A percentile compares a stretch with the other conserved stretches of the same genome.
Evolutionary conservation across 2,888 invertebrate genomes (phyloP).

Genomic region (Venusia cambrica): DNA sequence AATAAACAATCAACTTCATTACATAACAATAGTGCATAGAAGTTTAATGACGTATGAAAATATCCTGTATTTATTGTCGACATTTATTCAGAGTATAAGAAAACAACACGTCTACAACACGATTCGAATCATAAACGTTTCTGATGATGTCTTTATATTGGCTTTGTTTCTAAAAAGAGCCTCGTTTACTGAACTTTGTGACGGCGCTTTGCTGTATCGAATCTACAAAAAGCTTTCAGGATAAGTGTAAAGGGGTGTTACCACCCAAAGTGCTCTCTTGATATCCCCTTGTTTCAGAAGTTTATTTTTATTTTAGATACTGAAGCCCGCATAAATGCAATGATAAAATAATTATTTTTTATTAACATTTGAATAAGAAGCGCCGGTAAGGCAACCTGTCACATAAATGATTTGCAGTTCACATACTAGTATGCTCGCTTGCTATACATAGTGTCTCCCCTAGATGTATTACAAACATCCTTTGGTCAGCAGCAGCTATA

Average conservation of each 20-base stretch:
- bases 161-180: conserved; percentile 27
- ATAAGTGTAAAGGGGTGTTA: conserved; percentile 20
- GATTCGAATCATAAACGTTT: conserved; percentile 1
- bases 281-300: too few species aligned
- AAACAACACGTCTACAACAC: conserved; percentile 2
- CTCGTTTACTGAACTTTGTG: conserved; percentile 29
- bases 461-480: too few species aligned
- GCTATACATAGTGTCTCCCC: too few species aligned
- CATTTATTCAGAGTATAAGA: conserved; percentile 2
- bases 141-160: conserved; percentile 20
- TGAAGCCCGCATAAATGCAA: conserved; percentile 5
- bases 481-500: neutral
- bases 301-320: conserved; percentile 10
- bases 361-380: too few species aligned
- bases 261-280: conserved; percentile 8
- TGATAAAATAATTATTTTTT: conserved; percentile 5
- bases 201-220: conserved; percentile 30
- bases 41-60: too few species aligned
- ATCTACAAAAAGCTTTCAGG: conserved; percentile 31
- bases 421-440: too few species aligned
- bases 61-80: too few species aligned
- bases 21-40: too few species aligned
- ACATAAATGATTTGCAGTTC: too few species aligned
- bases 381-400: too few species aligned
- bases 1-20: too few species aligned